Percentiles rank a stretch among this genome's conserved stretches.
phyloP scores from a whole-genome alignment of 2,888 invertebrate genomes.

The Andrena trimmerana region DNA sequence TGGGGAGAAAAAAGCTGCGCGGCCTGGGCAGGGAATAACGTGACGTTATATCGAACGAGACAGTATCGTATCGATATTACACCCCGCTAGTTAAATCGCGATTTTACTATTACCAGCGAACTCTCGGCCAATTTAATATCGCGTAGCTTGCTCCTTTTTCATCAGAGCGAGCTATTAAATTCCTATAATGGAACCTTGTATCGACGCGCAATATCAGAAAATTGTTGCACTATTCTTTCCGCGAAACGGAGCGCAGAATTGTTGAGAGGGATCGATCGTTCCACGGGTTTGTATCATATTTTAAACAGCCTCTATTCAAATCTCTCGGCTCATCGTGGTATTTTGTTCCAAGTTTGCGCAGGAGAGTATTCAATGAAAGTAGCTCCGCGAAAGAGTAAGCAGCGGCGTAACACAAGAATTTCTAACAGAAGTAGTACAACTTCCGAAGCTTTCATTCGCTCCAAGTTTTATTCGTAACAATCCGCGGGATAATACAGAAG shows the following conservation, averaged over 20 bases:
- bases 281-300: neutral
- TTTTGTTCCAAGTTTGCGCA: neutral
- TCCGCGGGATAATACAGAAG: neutral
- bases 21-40: conserved; percentile 14
- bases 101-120: conserved; percentile 43
- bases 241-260: neutral
- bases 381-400: neutral
- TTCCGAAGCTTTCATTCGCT: neutral
- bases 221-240: conserved; percentile 11
- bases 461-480: neutral
- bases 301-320: no score
- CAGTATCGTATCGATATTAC: conserved; percentile 31
- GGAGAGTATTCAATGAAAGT: neutral
- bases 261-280: neutral
- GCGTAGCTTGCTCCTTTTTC: conserved; percentile 3
- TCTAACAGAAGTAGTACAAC: neutral
- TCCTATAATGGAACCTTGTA: conserved; percentile 24
- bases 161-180: conserved; percentile 36
- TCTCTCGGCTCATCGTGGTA: neutral
- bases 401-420: neutral
- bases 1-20: neutral
- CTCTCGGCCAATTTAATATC: conserved; percentile 48
- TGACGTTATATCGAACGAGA: conserved; percentile 7
- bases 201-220: conserved; percentile 21
- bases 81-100: conserved; percentile 9